Conservation (phyloP, 2,797 vertebrate genomes). For the Macrochelys suwanniensis region DNA sequence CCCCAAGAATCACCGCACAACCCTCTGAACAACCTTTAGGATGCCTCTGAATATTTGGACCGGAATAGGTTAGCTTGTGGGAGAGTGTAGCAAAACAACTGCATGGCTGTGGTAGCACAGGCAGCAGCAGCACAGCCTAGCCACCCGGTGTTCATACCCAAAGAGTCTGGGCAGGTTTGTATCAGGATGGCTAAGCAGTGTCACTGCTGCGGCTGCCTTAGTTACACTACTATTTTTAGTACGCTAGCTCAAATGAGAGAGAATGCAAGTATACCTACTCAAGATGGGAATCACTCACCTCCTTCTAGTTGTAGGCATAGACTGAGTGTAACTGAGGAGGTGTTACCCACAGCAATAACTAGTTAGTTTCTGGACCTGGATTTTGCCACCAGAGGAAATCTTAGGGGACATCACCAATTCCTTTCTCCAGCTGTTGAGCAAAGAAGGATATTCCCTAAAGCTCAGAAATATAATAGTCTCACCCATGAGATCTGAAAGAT, state of each 20-base stretch:
- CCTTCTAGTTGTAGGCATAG: no score
- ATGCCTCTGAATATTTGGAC: neutral
- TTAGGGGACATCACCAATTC: neutral
- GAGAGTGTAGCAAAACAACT: neutral
- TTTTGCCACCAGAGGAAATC: neutral
- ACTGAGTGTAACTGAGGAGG: neutral
- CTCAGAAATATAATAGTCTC: accelerated
- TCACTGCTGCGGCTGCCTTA: no score
- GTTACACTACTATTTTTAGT: no score
- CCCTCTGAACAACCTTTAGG: neutral
- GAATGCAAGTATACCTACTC: no score
- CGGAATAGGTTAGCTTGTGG: neutral
- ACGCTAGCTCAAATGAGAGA: no score
- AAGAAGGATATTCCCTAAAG: accelerated
- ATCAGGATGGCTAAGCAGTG: no score
- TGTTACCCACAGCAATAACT: neutral
- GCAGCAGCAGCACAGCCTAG: no score
- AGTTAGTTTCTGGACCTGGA: neutral
- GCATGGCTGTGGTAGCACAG: no score
- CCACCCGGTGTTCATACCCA: no score
- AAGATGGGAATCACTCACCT: no score
- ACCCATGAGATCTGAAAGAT: neutral
- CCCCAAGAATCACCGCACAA: neutral
- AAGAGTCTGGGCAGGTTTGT: no score
- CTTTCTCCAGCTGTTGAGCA: neutral